Percentiles rank a stretch among this genome's conserved stretches.
phyloP scores from a whole-genome alignment of 2,797 vertebrate genomes.

The Silurus lanzhouensis region DNA sequence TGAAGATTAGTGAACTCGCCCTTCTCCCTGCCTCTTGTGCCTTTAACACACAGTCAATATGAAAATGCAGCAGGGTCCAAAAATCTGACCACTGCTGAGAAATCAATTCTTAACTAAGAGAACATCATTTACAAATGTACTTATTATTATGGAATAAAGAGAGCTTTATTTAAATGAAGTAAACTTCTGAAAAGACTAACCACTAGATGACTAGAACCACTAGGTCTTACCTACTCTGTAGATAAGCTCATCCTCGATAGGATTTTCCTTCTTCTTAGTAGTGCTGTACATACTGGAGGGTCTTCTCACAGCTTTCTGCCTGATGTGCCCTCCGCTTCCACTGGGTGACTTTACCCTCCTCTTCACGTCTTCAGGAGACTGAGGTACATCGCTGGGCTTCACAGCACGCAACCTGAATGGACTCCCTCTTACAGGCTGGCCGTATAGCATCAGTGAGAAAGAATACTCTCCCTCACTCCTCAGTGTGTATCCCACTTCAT shows the following conservation, averaged over 20 bases:
- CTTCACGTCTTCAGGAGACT: conserved; percentile 90
- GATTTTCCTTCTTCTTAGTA: conserved; percentile 95
- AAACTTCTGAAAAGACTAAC: neutral
- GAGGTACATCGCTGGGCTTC: conserved; percentile 83
- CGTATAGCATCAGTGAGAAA: conserved; percentile 84
- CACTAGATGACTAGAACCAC: neutral
- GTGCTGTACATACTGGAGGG: conserved; percentile 97
- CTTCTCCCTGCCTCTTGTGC: conserved; percentile 89
- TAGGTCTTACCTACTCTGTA: conserved; percentile 87
- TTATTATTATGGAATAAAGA: neutral
- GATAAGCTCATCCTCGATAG: conserved; percentile 95
- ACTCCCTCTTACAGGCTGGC: conserved; percentile 85
- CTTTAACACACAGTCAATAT: conserved; percentile 64
- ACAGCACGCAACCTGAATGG: conserved; percentile 86
- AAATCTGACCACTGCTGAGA: neutral
- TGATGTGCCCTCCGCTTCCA: conserved; percentile 86
- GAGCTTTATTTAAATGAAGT: neutral
- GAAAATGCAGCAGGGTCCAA: neutral
- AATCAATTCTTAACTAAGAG: neutral
- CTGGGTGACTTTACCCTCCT: conserved; percentile 92
- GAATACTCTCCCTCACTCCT: conserved; percentile 85
- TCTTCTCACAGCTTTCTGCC: conserved; percentile 90
- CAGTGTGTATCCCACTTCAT: conserved; percentile 87
- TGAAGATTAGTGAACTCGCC: conserved; percentile 97
- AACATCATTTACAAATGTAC: neutral